Base-by-base conservation (phyloP, 2,113 vertebrate genomes). In the Equus przewalskii region DNA sequence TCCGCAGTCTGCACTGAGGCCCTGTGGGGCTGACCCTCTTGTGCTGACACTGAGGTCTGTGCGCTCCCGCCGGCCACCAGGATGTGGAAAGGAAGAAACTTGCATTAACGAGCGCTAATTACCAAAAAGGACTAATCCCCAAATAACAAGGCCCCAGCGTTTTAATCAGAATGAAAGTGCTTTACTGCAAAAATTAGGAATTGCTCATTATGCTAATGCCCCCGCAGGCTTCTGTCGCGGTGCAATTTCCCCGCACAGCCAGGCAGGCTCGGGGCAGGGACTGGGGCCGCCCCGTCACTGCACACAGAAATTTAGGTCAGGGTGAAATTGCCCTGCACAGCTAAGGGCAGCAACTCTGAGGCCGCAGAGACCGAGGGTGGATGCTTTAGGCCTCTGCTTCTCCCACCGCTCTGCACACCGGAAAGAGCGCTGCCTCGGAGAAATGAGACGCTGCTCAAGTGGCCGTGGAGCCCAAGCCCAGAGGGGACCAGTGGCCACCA, bases 261-360 rank as follows among this genome's bases (percentile, higher is more conserved):
- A 15, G 51, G 80, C 36, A 15, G 7, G 75, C 33, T 72, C 4
- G 0, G 22, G 0, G 62, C 18, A 8, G 60, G 54, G 65, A 30
- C 58, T 8, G 1, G 12, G 41, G 36, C 64, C 76, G 2, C 22
- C 0, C 22, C 0, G 0, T 11, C 12, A 1, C 72, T 0, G 6
- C 33, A 0, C 5, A 1, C 46, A 0, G 51, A 69, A 28, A 86
- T 28, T 13, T 30, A 65, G 86, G 92, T 83, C 79, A 51, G 58
- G 0, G 15, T 21, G n/a, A 67, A 15, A 30, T 22, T 11, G 30
- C 64, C 13, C 0, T 16, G 28, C 15, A 0, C 30, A 26, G 36
- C 36, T 16, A 6, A 14, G 46, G 49, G 65, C 10, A 2, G 28
- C 75, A 22, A 26, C 67, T 28, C 30, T 1, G 51, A 0, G 51